These are phyloP conservation scores for Syrista parreyssii DNA, from an alignment of 2,888 invertebrate species.

Conservation along the genomic window DNA sequence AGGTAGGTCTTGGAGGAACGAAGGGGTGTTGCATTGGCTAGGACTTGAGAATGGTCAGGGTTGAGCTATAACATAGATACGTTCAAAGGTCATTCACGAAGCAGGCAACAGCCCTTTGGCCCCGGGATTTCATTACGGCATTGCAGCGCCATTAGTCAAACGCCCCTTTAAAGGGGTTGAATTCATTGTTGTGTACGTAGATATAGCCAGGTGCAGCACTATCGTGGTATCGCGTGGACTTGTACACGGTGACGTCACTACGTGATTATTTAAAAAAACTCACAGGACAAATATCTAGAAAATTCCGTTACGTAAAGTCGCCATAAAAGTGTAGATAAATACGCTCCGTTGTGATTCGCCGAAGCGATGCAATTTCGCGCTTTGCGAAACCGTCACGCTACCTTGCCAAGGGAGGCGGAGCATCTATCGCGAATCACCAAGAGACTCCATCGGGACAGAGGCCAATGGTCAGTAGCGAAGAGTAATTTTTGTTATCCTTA, in stretches of 20 bases:
- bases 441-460: background rate
- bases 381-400: background rate
- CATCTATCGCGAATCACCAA: background rate
- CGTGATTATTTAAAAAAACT: background rate
- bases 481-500: background rate
- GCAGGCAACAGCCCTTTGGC: constrained; percentile 39
- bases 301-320: background rate
- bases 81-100: constrained; percentile 25
- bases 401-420: background rate
- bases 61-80: constrained; percentile 7
- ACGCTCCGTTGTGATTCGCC: background rate
- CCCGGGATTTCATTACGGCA: constrained; percentile 41
- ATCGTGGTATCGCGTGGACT: background rate
- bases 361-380: background rate
- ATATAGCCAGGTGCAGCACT: background rate
- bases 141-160: constrained; percentile 47
- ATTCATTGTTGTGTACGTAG: background rate
- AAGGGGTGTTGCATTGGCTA: constrained; percentile 13
- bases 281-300: background rate
- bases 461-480: background rate
- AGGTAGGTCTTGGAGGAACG: constrained; percentile 20
- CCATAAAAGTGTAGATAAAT: background rate
- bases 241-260: background rate
- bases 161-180: constrained; percentile 30
- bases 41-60: constrained; percentile 35